Conservation (phyloP, 1,140 invertebrate species). For the Aphaenogaster floridana region DNA sequence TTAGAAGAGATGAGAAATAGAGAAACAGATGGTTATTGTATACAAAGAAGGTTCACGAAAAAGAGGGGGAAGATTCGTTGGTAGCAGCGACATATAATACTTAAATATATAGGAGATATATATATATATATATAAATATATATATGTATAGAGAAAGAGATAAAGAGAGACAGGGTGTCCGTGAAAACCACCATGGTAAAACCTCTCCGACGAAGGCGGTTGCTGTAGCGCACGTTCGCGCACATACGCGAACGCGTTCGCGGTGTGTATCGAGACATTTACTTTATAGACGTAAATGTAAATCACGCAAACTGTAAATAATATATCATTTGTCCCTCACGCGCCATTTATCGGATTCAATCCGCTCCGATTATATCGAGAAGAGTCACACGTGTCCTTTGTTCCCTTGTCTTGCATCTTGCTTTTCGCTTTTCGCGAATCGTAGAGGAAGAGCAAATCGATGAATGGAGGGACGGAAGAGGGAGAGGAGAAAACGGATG, state of each 20-base stretch:
- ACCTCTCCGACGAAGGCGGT: constrained; percentile 75
- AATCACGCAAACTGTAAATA: constrained; percentile 79
- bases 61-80: not conserved
- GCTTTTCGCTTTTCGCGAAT: constrained; percentile 26
- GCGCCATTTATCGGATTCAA: constrained; percentile 64
- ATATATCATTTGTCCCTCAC: constrained; percentile 76
- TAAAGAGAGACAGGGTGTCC: constrained; percentile 74
- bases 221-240: constrained; percentile 34
- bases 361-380: constrained; percentile 49
- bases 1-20: not conserved
- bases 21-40: constrained; percentile 44
- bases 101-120: constrained; percentile 38
- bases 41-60: constrained; percentile 45
- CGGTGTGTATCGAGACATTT: constrained; percentile 64
- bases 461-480: not conserved
- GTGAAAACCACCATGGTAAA: constrained; percentile 71
- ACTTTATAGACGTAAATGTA: constrained; percentile 68
- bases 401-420: constrained; percentile 19
- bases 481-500: not conserved
- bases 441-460: constrained; percentile 22
- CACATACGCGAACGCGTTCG: constrained; percentile 43
- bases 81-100: constrained; percentile 43
- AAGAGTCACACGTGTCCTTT: constrained; percentile 27
- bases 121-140: constrained; percentile 29
- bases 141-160: constrained; percentile 18